Evolutionary conservation across 1,140 invertebrate species (phyloP).

Genomic region (Andrena cerasifolii): DNA sequence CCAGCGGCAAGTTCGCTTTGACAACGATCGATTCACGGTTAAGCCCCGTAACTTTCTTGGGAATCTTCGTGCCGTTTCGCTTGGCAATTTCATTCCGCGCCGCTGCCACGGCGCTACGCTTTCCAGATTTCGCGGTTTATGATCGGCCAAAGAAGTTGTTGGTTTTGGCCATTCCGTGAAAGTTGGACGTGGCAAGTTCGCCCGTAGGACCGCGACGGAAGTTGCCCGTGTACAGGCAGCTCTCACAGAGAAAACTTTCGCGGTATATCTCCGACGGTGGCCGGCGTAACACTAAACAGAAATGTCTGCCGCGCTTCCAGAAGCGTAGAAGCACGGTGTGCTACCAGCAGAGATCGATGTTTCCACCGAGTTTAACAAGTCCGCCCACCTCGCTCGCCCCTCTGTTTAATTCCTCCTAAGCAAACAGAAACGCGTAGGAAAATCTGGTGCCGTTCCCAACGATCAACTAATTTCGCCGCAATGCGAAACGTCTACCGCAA

Average conservation of each 20-base stretch:
- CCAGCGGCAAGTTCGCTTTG: slow-evolving; percentile 5
- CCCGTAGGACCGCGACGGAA: slow-evolving; percentile 4
- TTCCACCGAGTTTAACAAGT: not conserved
- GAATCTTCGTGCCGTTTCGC: not conserved
- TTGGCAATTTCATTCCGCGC: slow-evolving; percentile 12
- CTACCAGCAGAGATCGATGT: too few relatives aligned
- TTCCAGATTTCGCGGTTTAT: slow-evolving; percentile 19
- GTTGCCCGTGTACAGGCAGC: not conserved
- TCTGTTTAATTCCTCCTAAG: not conserved
- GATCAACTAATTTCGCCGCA: not conserved
- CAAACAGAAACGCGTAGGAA: not conserved
- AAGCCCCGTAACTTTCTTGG: not conserved
- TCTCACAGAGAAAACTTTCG: slow-evolving; percentile 12
- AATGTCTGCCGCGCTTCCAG: not conserved
- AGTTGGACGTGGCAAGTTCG: slow-evolving; percentile 15
- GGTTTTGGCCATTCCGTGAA: slow-evolving; percentile 8
- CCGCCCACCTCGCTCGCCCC: too few relatives aligned
- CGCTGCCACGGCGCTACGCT: not conserved
- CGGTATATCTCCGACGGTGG: not conserved
- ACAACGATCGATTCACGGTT: slow-evolving; percentile 28
- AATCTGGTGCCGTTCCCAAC: not conserved
- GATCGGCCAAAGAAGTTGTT: slow-evolving; percentile 16
- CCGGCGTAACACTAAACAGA: not conserved
- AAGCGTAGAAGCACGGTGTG: not conserved
- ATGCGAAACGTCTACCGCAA: not conserved